Evolutionary conservation across 1,140 invertebrate genomes (phyloP), one percentile per base, ranked within the genome.

Genomic region (Diachasma alloeum): DNA sequence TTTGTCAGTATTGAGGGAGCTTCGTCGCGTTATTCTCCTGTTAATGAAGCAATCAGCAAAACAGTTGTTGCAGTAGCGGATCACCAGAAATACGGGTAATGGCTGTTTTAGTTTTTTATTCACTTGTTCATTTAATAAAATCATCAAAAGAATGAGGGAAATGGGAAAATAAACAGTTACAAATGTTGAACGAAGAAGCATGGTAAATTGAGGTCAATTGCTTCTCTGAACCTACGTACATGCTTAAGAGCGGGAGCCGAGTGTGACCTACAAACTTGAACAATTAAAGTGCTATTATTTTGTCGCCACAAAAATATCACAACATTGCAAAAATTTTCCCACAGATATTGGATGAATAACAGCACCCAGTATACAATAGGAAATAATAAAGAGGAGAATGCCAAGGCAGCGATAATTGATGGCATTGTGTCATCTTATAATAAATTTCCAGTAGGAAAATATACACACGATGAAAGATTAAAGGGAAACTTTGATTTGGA

Each of bases 1-100:
- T 96, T 95, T 90, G 94, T 96, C 26, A 92, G 91, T 85, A 93
- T 91, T 83, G 92, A 93, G 80, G 92, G 93, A 80, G 24, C 19
- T 15, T 90, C 94, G 80, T 91, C 26, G 19, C 72, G 93, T 81
- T 91, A 92, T 79, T 92, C 13, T 13, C 93, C 81, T 93, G 93
- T 82, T 92, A 56, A 56, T 19, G 53, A 66, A 66, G 4, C 10
- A 13, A 24, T 31, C 31, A 6, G 6, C 2, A 31, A 31, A 66
- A 15, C 26, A 8, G 15, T 4, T 26, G 26, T 5, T 6, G 4
- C 22, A 6, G 22, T 5, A 56, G 4, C 22, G 8, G 22, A 19
- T 76, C 89, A 31, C 31, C 31, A 91, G 74, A 86, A 85, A 89
- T 89, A 87, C 83, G 88, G 87, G 87, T 89, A 88, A 84, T 72